These are phyloP conservation scores for Dasyprocta punctata DNA, from an alignment of 2,113 vertebrate genomes.

Conservation along the genomic window DNA sequence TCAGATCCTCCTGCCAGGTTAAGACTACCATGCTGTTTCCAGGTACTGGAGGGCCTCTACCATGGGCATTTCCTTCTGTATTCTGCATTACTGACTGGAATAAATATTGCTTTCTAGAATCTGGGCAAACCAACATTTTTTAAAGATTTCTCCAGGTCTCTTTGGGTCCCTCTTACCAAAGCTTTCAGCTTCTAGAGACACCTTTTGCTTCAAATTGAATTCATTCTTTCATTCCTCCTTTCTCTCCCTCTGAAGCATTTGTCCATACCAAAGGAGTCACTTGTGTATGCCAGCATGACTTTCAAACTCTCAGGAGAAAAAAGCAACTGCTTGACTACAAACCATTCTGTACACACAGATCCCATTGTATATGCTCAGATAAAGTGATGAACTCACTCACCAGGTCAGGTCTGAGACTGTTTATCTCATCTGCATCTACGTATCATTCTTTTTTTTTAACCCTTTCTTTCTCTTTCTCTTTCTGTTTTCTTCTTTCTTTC, in stretches of 20 bases:
- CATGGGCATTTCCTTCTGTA: background rate
- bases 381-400: background rate
- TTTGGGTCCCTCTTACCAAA: background rate
- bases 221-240: background rate
- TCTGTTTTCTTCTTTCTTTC: too few relatives aligned
- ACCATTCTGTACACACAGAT: background rate
- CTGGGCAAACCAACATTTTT: background rate
- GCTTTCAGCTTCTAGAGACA: background rate
- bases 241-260: constrained; percentile 28
- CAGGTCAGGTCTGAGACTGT: background rate
- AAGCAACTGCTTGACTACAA: background rate
- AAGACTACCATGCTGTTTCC: background rate
- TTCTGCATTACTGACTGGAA: background rate
- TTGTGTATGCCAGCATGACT: constrained; percentile 16
- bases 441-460: background rate
- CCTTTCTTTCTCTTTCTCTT: too few relatives aligned
- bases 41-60: background rate
- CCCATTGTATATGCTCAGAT: constrained; percentile 48
- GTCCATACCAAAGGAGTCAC: background rate
- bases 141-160: background rate
- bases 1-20: constrained; percentile 49
- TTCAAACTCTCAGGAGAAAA: constrained; percentile 9
- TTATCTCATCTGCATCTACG: background rate
- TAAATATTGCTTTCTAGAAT: background rate
- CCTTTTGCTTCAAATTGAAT: background rate